Evolutionary conservation across 1,140 invertebrate species (phyloP).

Genomic region (Druon quercuslanigerum): DNA sequence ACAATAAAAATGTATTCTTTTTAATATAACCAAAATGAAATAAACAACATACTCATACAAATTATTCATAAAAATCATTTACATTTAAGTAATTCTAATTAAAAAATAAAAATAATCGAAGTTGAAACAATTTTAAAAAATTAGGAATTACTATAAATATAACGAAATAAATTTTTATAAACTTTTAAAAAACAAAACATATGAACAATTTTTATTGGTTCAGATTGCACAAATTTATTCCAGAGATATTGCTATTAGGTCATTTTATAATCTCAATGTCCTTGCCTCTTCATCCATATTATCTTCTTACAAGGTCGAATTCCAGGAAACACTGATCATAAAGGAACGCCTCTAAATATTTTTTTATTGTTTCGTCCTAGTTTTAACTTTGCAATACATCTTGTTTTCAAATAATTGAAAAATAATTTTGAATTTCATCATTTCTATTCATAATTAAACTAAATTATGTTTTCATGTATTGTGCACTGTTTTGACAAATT

Average conservation of each 20-base stretch:
- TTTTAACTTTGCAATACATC: neutral
- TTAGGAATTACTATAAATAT: no score
- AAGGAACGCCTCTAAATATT: neutral
- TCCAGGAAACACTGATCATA: neutral
- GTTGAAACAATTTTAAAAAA: no score
- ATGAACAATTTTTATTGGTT: neutral
- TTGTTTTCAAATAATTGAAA: neutral
- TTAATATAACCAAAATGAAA: no score
- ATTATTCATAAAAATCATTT: no score
- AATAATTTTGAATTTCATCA: neutral
- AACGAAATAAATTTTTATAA: no score
- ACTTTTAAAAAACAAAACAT: neutral
- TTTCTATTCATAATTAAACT: no score
- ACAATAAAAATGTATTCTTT: no score
- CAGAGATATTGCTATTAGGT: neutral
- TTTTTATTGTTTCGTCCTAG: neutral
- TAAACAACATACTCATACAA: no score
- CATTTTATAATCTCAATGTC: neutral
- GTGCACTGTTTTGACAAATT: no score
- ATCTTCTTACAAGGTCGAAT: neutral
- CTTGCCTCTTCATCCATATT: neutral
- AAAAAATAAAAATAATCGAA: no score
- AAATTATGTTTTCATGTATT: no score
- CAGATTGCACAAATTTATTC: neutral
- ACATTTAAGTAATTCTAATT: no score